A percentile compares a stretch with the other conserved stretches of the same genome.
Conservation (phyloP, 2,888 invertebrate species). For the Apamea crenata region DNA sequence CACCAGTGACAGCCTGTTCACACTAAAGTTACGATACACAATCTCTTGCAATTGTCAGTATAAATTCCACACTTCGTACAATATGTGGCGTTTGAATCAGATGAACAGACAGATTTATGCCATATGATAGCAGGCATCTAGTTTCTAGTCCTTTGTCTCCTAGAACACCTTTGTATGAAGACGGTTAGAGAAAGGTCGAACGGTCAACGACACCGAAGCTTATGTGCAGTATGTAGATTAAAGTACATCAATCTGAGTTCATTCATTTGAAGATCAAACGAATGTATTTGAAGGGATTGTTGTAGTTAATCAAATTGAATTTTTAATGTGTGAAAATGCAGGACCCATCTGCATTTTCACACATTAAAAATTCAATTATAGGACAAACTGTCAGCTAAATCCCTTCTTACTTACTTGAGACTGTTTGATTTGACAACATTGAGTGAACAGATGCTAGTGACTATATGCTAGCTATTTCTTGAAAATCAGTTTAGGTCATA, state of each 20-base stretch:
- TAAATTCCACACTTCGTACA: constrained; percentile 27
- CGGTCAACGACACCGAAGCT: constrained; percentile 19
- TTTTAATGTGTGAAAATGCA: not conserved
- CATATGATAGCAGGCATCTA: constrained; percentile 37
- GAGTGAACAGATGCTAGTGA: not conserved
- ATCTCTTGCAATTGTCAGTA: constrained; percentile 17
- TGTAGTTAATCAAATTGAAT: not conserved
- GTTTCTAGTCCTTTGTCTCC: constrained; percentile 49
- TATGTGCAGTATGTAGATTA: constrained; percentile 25
- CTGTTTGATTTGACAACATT: not conserved
- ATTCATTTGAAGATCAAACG: constrained; percentile 19
- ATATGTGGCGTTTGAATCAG: constrained; percentile 32
- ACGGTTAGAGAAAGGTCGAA: constrained; percentile 26
- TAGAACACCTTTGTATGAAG: constrained; percentile 41
- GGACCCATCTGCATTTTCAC: too few relatives aligned
- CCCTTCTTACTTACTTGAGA: not conserved
- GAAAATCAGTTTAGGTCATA: too few relatives aligned
- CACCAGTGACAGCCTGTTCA: not conserved
- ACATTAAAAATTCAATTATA: too few relatives aligned
- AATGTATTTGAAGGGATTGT: not conserved
- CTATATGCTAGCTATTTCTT: too few relatives aligned
- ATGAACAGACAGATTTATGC: constrained; percentile 44
- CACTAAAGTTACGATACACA: constrained; percentile 1
- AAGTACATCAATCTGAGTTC: constrained; percentile 16
- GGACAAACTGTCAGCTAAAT: not conserved